Evolutionary conservation across 2,888 invertebrate species (phyloP).

Genomic region (Drosophila subquinaria): DNA sequence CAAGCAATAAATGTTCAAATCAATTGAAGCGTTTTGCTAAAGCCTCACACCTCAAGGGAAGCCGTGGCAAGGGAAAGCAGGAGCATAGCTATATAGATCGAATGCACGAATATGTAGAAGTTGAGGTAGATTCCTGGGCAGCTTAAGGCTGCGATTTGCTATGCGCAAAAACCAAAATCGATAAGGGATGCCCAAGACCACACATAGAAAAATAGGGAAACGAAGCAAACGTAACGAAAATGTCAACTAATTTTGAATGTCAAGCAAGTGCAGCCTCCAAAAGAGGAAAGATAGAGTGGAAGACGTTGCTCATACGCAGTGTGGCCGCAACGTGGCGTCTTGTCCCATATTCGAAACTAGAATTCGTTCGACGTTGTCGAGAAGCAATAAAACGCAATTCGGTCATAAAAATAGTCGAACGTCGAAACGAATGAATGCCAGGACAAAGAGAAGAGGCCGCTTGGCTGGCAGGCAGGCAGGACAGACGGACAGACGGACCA

Average conservation of each 20-base stretch:
- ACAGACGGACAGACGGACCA: constrained; percentile 1
- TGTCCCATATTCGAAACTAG: constrained; percentile 52
- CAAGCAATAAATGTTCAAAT: constrained; percentile 82
- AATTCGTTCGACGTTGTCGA: constrained; percentile 40
- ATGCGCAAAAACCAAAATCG: constrained; percentile 65
- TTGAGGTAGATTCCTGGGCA: constrained; percentile 56
- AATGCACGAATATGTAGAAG: constrained; percentile 51
- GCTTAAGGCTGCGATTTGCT: constrained; percentile 74
- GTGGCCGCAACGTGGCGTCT: constrained; percentile 20
- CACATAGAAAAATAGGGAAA: background rate
- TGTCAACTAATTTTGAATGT: constrained; percentile 78
- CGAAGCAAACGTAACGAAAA: constrained; percentile 32
- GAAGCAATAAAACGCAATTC: constrained; percentile 82
- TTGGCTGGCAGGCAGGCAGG: constrained; percentile 11
- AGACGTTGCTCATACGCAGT: constrained; percentile 48
- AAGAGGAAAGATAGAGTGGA: constrained; percentile 1
- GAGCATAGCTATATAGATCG: constrained; percentile 43
- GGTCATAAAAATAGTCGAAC: constrained; percentile 81
- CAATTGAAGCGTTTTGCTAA: constrained; percentile 81
- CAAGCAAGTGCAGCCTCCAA: constrained; percentile 40
- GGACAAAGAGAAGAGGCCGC: constrained; percentile 21
- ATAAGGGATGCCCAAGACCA: constrained; percentile 58
- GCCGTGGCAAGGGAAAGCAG: background rate
- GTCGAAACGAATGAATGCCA: constrained; percentile 55
- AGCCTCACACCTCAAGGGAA: constrained; percentile 60